These are phyloP conservation scores for Lacanobia oleracea DNA, from an alignment of 2,888 invertebrate species.

Conservation along the genomic window DNA sequence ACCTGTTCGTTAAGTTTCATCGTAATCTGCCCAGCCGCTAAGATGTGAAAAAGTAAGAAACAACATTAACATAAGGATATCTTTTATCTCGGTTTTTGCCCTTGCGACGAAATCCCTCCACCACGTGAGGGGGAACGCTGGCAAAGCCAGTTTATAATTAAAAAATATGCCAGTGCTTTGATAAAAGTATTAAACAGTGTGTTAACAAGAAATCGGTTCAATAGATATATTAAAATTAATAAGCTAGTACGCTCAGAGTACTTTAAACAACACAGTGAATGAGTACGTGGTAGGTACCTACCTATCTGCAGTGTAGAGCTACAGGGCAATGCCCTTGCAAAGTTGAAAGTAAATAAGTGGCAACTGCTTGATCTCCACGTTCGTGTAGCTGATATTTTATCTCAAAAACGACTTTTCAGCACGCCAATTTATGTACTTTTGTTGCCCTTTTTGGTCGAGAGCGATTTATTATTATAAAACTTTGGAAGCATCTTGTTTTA, in stretches of 20 bases:
- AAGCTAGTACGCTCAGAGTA: neutral
- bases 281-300: neutral
- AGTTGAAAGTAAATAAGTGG: slow-evolving; percentile 33
- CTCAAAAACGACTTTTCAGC: neutral
- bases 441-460: neutral
- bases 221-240: neutral
- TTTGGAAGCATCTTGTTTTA: neutral
- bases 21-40: too few relatives aligned
- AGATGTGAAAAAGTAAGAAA: too few relatives aligned
- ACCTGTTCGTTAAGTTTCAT: too few relatives aligned
- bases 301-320: slow-evolving; percentile 11
- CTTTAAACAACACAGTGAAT: slow-evolving; percentile 10
- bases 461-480: slow-evolving; percentile 1
- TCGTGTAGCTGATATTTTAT: slow-evolving; percentile 26
- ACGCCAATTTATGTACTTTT: neutral
- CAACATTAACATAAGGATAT: too few relatives aligned
- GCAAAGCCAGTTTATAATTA: too few relatives aligned
- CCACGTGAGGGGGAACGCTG: too few relatives aligned
- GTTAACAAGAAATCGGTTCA: neutral
- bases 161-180: too few relatives aligned
- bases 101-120: too few relatives aligned
- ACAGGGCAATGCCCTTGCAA: slow-evolving; percentile 6
- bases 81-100: too few relatives aligned
- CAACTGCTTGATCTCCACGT: slow-evolving; percentile 21
- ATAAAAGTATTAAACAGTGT: neutral